These are phyloP conservation scores for Oreochromis grahami DNA, from an alignment of 2,797 vertebrate species.

Conservation along the genomic window DNA sequence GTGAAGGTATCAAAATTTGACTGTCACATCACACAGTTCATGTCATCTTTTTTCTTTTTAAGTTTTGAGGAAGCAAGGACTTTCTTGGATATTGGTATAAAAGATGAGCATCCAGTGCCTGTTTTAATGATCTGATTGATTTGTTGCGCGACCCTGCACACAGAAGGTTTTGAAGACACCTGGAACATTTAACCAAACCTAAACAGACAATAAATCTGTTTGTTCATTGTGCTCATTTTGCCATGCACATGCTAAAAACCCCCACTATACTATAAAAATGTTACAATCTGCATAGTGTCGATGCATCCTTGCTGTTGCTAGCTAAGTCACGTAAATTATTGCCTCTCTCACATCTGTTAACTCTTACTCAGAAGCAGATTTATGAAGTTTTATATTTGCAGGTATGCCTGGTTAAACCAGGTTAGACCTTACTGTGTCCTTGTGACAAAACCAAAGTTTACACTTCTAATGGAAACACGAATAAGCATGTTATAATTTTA, in stretches of 20 bases:
- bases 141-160: background rate
- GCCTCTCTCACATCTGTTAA: background rate
- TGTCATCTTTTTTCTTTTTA: background rate
- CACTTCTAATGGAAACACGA: background rate
- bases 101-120: background rate
- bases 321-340: background rate
- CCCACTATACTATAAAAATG: rapidly evolving
- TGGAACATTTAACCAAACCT: background rate
- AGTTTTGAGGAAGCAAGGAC: background rate
- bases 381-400: background rate
- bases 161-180: background rate
- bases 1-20: background rate
- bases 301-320: background rate
- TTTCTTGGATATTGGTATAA: background rate
- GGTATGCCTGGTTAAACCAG: background rate
- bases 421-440: background rate
- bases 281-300: background rate
- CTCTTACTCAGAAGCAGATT: background rate
- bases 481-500: background rate
- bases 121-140: background rate
- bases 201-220: background rate
- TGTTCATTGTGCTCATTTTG: background rate
- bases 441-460: background rate
- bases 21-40: background rate
- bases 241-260: background rate